Base-by-base conservation (phyloP, 2,888 invertebrate species). In the Orchesellides sinensis region DNA sequence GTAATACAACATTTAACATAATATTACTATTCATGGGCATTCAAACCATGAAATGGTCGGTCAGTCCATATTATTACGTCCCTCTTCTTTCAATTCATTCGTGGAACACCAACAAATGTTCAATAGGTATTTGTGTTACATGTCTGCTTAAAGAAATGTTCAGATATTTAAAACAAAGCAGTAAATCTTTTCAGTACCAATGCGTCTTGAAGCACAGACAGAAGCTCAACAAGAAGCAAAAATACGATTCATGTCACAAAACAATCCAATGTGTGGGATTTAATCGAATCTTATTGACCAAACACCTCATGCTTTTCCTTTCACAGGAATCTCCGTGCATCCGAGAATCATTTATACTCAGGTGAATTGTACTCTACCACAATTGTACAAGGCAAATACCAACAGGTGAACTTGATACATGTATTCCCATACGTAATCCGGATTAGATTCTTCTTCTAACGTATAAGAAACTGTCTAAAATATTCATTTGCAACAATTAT, bases 401-500 rank as follows among this genome's bases (percentile, higher is more conserved):
- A 52, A 52, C 23, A 52, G 23, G 52, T 40, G 40, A 40, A 40
- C 40, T 40, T 40, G 14, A 40, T 8, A 40, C n/a, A 14, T 8
- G 19, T 45, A 2, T 14, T 23, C 12, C 47, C 25, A 14, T 66
- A 0, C 8, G n/a, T 59, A 69, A 78, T 78, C 54, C 54, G 35
- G 61, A 61, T 70, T 69, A n/a, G n/a, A n/a, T n/a, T n/a, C n/a
- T n/a, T n/a, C n/a, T n/a, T n/a, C n/a, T n/a, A n/a, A n/a, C n/a
- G 10, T 8, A 5, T 8, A 5, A n/a, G n/a, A n/a, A 40, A 40
- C 10, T 14, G 10, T n/a, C 29, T 35, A 19, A 25, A 35, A 65
- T 65, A 54, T 65, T 66, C 66, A 74, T 74, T 52, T 66, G 45
- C 75, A 74, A 52, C 59, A 49, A 52, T 49, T 40, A 17, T 45